A percentile compares a stretch with the other conserved stretches of the same genome.
Conservation (phyloP, 2,888 invertebrate genomes). For the Acheta domesticus region DNA sequence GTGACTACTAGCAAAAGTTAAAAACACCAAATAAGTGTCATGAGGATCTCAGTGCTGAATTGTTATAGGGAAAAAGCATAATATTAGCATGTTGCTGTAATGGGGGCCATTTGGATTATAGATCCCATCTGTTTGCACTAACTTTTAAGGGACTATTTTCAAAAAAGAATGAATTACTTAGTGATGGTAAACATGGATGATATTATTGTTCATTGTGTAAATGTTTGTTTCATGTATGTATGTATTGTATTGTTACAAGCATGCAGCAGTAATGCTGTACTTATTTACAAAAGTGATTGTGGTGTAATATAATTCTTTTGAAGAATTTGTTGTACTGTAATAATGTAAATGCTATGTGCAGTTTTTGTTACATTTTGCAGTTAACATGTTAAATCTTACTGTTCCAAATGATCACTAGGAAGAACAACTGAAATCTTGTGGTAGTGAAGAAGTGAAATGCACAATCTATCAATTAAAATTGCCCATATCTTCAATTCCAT, state of each 20-base stretch:
- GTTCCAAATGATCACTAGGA: too few species aligned
- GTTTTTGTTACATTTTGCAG: too few species aligned
- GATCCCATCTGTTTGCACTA: neutral
- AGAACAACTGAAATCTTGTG: too few species aligned
- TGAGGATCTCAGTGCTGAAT: neutral
- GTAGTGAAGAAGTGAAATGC: too few species aligned
- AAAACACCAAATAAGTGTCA: neutral
- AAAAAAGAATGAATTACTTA: neutral
- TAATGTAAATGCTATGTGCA: too few species aligned
- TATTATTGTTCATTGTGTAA: neutral
- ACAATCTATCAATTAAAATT: too few species aligned
- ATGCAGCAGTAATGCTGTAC: neutral
- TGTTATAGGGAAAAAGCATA: neutral
- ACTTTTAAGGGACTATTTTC: neutral
- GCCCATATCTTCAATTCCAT: too few species aligned
- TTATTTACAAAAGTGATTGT: neutral
- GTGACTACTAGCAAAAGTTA: neutral
- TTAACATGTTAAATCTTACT: too few species aligned
- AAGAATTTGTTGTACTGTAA: neutral
- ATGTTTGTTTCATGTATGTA: neutral
- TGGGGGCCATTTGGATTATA: conserved; percentile 18
- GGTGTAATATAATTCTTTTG: neutral
- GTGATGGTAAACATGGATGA: neutral
- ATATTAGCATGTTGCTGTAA: neutral
- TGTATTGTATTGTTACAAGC: neutral